These are phyloP conservation scores for Muscina levida DNA, from an alignment of 2,888 invertebrate species.

Conservation along the genomic window DNA sequence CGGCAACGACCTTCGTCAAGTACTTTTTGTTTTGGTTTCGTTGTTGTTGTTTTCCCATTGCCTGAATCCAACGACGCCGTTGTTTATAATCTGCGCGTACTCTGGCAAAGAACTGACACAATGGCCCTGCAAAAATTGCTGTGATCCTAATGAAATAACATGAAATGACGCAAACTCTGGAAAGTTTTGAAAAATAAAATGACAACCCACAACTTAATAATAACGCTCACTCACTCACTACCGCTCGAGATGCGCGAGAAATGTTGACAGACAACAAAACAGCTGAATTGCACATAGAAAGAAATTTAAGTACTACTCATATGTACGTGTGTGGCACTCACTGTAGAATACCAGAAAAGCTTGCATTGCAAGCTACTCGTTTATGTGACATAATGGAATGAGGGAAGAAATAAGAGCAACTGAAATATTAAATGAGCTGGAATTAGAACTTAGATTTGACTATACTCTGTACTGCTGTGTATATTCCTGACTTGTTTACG, in stretches of 20 bases:
- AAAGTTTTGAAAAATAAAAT: constrained; percentile 63
- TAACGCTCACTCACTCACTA: not conserved
- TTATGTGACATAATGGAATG: no score
- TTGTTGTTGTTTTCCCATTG: not conserved
- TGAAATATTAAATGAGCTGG: no score
- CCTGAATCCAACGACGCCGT: no score
- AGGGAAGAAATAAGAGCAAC: no score
- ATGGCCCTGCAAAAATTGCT: constrained; percentile 57
- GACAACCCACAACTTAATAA: constrained; percentile 14
- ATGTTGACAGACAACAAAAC: not conserved
- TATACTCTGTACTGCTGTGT: no score
- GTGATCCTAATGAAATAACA: constrained; percentile 77
- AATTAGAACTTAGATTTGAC: no score
- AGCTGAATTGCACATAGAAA: not conserved
- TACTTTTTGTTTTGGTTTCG: constrained; percentile 25
- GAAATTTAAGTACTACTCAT: no score
- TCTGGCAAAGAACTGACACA: not conserved
- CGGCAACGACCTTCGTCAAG: constrained; percentile 41
- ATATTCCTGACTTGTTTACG: no score
- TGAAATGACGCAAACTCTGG: constrained; percentile 80
- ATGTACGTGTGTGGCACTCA: not conserved
- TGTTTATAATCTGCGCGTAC: not conserved
- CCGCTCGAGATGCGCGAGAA: not conserved
- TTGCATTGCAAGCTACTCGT: no score
- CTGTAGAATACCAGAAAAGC: not conserved